Evolutionary conservation across 2,113 vertebrate species (phyloP), one percentile per base, ranked within the genome.

Genomic region (Boulengeromyrus knoepffleri): DNA sequence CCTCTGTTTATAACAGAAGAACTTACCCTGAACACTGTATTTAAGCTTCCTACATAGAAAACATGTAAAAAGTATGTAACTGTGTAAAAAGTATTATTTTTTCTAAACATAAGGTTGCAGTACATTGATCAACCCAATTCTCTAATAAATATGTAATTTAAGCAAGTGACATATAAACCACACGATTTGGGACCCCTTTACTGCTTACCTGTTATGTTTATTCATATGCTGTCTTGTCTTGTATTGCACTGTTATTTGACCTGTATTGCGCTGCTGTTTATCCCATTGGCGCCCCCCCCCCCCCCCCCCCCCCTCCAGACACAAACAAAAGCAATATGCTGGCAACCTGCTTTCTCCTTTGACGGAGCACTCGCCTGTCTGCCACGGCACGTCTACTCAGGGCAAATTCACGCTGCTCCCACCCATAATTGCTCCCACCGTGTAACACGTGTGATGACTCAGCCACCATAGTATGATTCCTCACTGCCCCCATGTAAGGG

Each of bases 271-370:
- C 53, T 24, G 53, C 19, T 56, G 19, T 56, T 56, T 7, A 58
- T 24, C 21, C 6, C 21, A 58, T 7, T 24, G 53, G 74, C 74
- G 39, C 36, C 36, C 17, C 94, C 93, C 92, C 92, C 93, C 91
- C 93, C 17, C 93, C 93, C 31, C 53, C 42, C 12, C 39, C 56
- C 50, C 49, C 49, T 17, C 49, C 85, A 53, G 49, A 53, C 50
- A 31, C 85, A 87, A 56, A 87, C 50, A 49, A 87, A 27, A 87
- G 85, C 85, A 87, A 53, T 87, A 15, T 87, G 85, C 27, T 50
- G 70, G 88, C 62, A 74, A 50, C 70, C 31, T 80, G 27, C 87
- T 62, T 47, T 80, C 88, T 87, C 53, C 50, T 87, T 87, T 56
- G 85, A 56, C 17, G 12, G 45, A 49, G 66, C 21, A 52, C 47